Base-by-base conservation (phyloP, 2,888 invertebrate genomes). In the Carcina quercana region DNA sequence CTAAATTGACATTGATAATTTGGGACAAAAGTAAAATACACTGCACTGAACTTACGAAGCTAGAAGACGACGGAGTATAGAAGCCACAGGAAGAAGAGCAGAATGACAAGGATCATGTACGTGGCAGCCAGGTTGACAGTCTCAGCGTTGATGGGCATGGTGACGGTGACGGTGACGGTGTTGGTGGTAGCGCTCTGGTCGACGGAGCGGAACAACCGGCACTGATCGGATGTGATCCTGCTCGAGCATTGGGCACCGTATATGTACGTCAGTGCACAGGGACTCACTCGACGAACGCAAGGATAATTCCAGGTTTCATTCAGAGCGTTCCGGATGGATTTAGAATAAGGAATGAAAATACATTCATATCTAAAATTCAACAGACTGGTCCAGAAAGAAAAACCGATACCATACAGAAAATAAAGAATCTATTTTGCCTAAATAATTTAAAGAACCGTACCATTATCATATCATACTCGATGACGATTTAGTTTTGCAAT, bases 51-150 rank as follows among this genome's bases (percentile, higher is more conserved):
- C 17, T 17, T 17, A 5, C 5, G 7, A 17, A 17, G 25, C 51
- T 80, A 83, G 57, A 75, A 70, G 55, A 89, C 66, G 15, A 86
- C 86, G 8, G 89, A 87, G 63, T 91, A 91, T 21, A 91, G 69
- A 12, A 89, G 70, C 88, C 90, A 91, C 24, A 91, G 79, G 50
- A 88, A 84, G 59, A 89, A 85, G 20, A 91, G 75, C 21, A 91
- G 74, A 39, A 88, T 71, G 38, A 90, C 87, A 32, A 91, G 83
- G 63, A 91, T 91, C 67, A 89, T 78, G 61, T 91, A 91, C 33
- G 91, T 91, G 50, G 90, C 89, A 31, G 90, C 84, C 48, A 91
- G 80, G 65, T 89, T 91, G 32, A 86, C 86, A 25, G 89, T 87
- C 71, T 91, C 90, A 17, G 85, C 82, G 74, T 84, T 85, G 62